A percentile compares a stretch with the other conserved stretches of the same genome.
Conservation (phyloP, 2,888 invertebrate species). For the Gymnocheta viridis region DNA sequence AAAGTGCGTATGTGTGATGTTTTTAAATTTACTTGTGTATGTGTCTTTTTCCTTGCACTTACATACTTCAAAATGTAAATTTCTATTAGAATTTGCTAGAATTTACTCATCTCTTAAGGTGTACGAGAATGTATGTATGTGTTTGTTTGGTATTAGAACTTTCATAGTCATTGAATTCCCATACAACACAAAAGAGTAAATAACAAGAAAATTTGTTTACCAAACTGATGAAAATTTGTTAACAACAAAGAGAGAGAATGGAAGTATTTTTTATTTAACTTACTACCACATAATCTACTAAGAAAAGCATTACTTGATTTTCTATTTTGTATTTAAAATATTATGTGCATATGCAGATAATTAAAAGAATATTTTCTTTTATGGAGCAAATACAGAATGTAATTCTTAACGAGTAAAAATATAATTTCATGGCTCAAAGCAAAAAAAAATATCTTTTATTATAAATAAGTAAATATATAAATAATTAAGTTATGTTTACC, state of each 20-base stretch:
- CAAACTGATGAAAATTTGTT: constrained; percentile 68
- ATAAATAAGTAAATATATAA: too few relatives aligned
- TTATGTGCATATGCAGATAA: neutral
- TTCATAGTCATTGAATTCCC: constrained; percentile 47
- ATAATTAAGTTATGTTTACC: too few relatives aligned
- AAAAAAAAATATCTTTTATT: too few relatives aligned
- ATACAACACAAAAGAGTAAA: constrained; percentile 46
- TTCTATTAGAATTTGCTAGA: neutral
- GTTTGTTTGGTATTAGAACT: neutral
- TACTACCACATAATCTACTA: constrained; percentile 25
- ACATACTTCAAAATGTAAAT: neutral
- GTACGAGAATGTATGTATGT: neutral
- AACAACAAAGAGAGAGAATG: constrained; percentile 49
- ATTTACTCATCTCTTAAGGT: neutral
- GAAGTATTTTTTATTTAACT: constrained; percentile 21
- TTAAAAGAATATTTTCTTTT: neutral
- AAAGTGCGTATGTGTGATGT: neutral
- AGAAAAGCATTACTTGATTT: neutral
- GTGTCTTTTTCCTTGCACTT: neutral
- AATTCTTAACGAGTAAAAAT: too few relatives aligned
- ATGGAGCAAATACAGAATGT: neutral
- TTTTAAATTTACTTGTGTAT: neutral
- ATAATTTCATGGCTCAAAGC: too few relatives aligned
- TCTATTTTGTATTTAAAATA: neutral
- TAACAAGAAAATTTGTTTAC: constrained; percentile 67